Base-by-base conservation (phyloP, 2,113 vertebrate species). In the Nicator chloris region DNA sequence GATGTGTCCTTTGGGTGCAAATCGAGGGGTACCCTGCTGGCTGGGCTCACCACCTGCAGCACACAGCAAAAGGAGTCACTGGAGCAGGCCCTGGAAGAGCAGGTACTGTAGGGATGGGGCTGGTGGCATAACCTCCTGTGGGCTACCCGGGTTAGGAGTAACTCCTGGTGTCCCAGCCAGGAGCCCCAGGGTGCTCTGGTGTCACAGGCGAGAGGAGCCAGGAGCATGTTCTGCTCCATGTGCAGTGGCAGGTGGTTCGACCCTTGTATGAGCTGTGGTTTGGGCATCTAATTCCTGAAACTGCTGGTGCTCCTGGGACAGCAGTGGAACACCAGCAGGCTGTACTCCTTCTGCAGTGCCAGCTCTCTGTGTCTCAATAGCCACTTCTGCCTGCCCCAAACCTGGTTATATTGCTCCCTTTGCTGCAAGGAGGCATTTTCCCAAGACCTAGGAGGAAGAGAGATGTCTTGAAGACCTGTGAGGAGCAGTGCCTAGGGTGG, bases 1-100 rank as follows among this genome's bases (percentile, higher is more conserved):
- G 16, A 9, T 1, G 1, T 64, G 40, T 33, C 47, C 47, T 44
- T 47, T 39, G 57, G 35, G 44, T 64, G 30, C 60, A 39, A 23
- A n/a, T 15, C 0, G 1, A 59, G 61, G 6, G 13, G 27, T 14
- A 2, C 22, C 30, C n/a, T 50, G 53, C 47, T 70, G 0, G 0
- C 37, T 69, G 81, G 76, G 27, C 53, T 83, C 24, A 15, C 19
- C 18, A 14, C 30, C 65, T 31, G 59, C 28, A 44, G 24, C 39
- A 13, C 1, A 20, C 2, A 4, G 31, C 15, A 18, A 18, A 40
- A 23, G 0, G 1, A 26, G 24, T 28, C 30, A 8, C 23, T 35
- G 50, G 37, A 47, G 37, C 47, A 68, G 64, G 18, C 5, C 37
- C n/a, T 61, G 49, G 40, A 47, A 33, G 27, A 44, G n/a, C 23